Base-by-base conservation (phyloP, 2,888 invertebrate species). In the Scaptomyza caliginosa region DNA sequence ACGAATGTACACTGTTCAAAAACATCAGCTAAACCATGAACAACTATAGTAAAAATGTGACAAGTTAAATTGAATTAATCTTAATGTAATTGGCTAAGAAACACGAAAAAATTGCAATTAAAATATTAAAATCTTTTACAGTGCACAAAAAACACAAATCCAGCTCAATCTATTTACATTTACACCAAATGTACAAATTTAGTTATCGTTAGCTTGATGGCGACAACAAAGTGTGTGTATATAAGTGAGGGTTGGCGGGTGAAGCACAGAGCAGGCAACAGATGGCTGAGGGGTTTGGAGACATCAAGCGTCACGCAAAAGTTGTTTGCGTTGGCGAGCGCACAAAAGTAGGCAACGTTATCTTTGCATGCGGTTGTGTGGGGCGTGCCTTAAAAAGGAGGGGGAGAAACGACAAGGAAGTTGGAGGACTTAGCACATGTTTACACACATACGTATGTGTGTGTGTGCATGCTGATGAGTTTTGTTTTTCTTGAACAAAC, bases 141-240 rank as follows among this genome's bases (percentile, higher is more conserved):
- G 79, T 77, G 77, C 74, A 82, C 77, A 80, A 26, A 84, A 79
- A n/a, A n/a, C n/a, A 87, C 84, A 89, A 67, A 71, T 70, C 75
- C 69, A 68, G 62, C 71, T 75, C 88, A 89, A 89, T 90, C 88
- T 89, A 89, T 89, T 89, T 90, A 88, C 87, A 89, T 85, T 85
- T 83, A 80, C 86, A 86, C 86, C 84, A 88, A 89, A 88, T 88
- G 82, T 88, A 84, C 78, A 84, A 87, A 79, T 88, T 86, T 86
- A 74, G 74, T 78, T 74, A 84, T 86, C 77, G 87, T 70, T 66
- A 63, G 59, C 54, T 70, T 75, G 66, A 23, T 32, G 50, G 45
- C 40, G 32, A 21, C 26, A 34, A 24, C 30, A 24, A 26, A 51
- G 16, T n/a, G 26, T 0, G 21, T 24, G 8, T 10, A 7, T 0